Evolutionary conservation across 2,113 vertebrate species (phyloP), one percentile per base, ranked within the genome.

Genomic region (Stictonetta naevosa): DNA sequence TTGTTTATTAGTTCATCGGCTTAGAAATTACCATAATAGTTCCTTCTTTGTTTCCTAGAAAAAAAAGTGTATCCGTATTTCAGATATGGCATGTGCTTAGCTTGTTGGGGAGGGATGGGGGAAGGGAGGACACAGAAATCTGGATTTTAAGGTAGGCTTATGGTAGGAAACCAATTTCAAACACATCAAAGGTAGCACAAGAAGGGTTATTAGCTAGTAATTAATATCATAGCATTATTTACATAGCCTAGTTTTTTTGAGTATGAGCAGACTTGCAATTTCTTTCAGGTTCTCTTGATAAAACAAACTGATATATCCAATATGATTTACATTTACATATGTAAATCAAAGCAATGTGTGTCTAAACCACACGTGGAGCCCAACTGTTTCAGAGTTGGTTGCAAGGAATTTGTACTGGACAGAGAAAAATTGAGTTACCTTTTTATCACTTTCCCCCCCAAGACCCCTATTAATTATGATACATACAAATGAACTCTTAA

Each of bases 311-410:
- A 93, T 92, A 53, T 10, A 75, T 90, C 52, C 75, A 64, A 40
- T 86, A 56, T 4, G 46, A 90, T 90, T 95, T 94, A 40, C 90
- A 88, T 95, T 97, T 94, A 93, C 75, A 14, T 83, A 88, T 88
- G 77, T 94, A 94, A 94, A 97, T 96, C 73, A 94, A 96, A 92
- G 44, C 86, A 92, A 3, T 86, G 21, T 96, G 95, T 94, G 63
- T 73, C 67, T 95, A 69, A 95, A 66, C 77, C 69, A 96, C 88
- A 93, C 36, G 60, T 79, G 86, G 81, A 69, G 6, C 93, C 48
- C 91, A 76, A n/a, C 52, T 84, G 38, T 75, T 88, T 78, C 52
- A 60, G 80, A 78, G 38, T 42, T 79, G 58, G 2, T 76, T 93
- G 52, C 62, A 36, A 76, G 48, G 48, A 83, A 14, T 88, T 88